Base-by-base conservation (phyloP, 1,140 invertebrate species). In the Panagrolaimus sp. region DNA sequence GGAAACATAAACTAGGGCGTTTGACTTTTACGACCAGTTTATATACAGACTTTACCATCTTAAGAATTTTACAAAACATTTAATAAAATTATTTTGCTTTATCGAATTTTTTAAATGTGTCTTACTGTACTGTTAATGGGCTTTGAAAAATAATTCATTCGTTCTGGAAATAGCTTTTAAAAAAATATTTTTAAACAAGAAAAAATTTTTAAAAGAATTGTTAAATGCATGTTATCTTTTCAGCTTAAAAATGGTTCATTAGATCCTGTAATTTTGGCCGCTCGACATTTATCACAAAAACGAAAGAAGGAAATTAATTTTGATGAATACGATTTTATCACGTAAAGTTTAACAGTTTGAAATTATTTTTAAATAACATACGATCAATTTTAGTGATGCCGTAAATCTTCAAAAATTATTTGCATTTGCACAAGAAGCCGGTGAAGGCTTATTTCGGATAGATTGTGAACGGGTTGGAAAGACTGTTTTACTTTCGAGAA, bases 391-490 rank as follows among this genome's bases (percentile, higher is more conserved):
- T 11, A 16, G 9, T 43, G 80, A 82, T 70, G 77, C 81, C 38
- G 70, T 82, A 16, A 82, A 82, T 67, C 80, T 82, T 25, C 80
- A 82, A 65, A 82, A 82, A 64, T 27, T 82, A 4, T 82, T 82
- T 61, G 80, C 80, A 23, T 82, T 81, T 74, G 73, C 74, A 7
- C 80, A 82, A 72, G 80, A 83, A 67, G 78, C 76, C 13, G 78
- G 80, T 13, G 75, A 80, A 44, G 74, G 72, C 43, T 42, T 83
- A 9, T 82, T 82, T 66, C 72, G 80, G 42, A 83, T 82, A 47
- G 80, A 82, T 66, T 82, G 81, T 66, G 80, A 82, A 68, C 70
- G 80, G 16, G 80, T 82, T 64, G 80, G 80, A 23, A 83, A 83
- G 45, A 82, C 81, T 9, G 68, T 83, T 61, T 64, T 82, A 20